Conservation (phyloP, 2,888 invertebrate species). For the Synanthedon andrenaeformis region DNA sequence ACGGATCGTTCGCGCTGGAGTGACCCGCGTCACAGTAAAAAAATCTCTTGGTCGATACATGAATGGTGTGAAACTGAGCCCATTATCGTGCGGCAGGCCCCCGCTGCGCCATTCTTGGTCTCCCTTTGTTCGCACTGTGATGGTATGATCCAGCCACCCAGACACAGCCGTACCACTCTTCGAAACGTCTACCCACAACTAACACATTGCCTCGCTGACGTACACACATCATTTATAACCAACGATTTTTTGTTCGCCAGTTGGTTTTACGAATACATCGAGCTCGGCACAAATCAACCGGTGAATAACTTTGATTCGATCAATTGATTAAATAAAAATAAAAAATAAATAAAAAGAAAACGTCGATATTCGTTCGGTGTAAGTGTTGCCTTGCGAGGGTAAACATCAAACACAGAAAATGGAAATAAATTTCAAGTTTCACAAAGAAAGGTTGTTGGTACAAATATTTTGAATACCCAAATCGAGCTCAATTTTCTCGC, state of each 20-base stretch:
- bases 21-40: slow-evolving; percentile 41
- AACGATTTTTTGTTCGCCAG: slow-evolving; percentile 36
- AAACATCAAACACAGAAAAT: not conserved
- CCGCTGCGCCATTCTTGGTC: slow-evolving; percentile 48
- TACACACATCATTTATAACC: slow-evolving; percentile 44
- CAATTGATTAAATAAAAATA: not conserved
- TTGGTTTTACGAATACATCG: slow-evolving; percentile 30
- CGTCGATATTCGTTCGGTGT: not conserved
- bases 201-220: slow-evolving; percentile 32
- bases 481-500: slow-evolving; percentile 33
- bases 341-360: slow-evolving; percentile 8
- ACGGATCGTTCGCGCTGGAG: slow-evolving; percentile 38
- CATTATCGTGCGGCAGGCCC: slow-evolving; percentile 36
- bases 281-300: not conserved
- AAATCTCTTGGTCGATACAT: slow-evolving; percentile 33
- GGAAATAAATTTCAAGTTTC: slow-evolving; percentile 5
- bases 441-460: slow-evolving; percentile 19
- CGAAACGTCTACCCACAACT: slow-evolving; percentile 15
- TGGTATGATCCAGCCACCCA: not conserved
- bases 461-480: slow-evolving; percentile 41
- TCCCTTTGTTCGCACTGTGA: slow-evolving; percentile 28
- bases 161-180: slow-evolving; percentile 16
- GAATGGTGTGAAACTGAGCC: slow-evolving; percentile 53
- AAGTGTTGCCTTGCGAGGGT: not conserved
- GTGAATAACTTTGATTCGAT: not conserved